A percentile compares a stretch with the other conserved stretches of the same genome.
These are phyloP conservation scores for Drosophila barbarae DNA, from an alignment of 2,888 invertebrate species.

Conservation along the genomic window DNA sequence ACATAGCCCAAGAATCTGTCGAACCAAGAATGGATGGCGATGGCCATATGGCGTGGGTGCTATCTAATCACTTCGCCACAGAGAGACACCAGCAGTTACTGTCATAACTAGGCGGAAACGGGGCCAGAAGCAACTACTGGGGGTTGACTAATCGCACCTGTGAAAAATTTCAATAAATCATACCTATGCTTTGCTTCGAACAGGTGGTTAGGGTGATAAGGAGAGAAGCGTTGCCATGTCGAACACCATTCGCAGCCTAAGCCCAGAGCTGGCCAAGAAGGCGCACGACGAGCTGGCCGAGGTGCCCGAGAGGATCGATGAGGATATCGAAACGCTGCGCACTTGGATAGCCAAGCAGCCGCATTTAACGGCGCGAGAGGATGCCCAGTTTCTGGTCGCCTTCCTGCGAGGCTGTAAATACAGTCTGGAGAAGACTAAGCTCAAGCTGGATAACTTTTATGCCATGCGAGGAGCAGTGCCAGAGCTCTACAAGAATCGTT, in stretches of 20 bases:
- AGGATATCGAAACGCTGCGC: constrained; percentile 79
- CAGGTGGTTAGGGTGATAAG: constrained; percentile 39
- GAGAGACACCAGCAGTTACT: constrained; percentile 28
- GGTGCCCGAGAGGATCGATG: constrained; percentile 78
- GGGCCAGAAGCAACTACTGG: constrained; percentile 22
- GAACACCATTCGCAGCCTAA: constrained; percentile 70
- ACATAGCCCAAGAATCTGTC: not conserved
- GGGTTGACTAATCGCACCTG: constrained; percentile 33
- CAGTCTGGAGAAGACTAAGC: constrained; percentile 82
- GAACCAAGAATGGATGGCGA: constrained; percentile 16
- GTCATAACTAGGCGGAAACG: constrained; percentile 35
- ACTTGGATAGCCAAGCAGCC: constrained; percentile 82
- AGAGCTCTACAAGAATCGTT: constrained; percentile 81
- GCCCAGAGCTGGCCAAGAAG: constrained; percentile 69
- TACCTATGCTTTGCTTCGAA: constrained; percentile 33
- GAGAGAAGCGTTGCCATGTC: constrained; percentile 44
- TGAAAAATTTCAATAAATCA: constrained; percentile 61
- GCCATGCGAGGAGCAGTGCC: constrained; percentile 82
- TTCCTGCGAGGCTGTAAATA: constrained; percentile 82
- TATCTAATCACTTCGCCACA: constrained; percentile 29
- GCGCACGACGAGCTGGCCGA: constrained; percentile 81
- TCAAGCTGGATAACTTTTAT: constrained; percentile 83
- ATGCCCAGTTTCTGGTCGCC: constrained; percentile 81
- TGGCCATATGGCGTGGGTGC: constrained; percentile 29
- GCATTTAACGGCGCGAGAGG: constrained; percentile 79